Base-by-base conservation (phyloP, 2,113 vertebrate species). In the Solenodon paradoxus region DNA sequence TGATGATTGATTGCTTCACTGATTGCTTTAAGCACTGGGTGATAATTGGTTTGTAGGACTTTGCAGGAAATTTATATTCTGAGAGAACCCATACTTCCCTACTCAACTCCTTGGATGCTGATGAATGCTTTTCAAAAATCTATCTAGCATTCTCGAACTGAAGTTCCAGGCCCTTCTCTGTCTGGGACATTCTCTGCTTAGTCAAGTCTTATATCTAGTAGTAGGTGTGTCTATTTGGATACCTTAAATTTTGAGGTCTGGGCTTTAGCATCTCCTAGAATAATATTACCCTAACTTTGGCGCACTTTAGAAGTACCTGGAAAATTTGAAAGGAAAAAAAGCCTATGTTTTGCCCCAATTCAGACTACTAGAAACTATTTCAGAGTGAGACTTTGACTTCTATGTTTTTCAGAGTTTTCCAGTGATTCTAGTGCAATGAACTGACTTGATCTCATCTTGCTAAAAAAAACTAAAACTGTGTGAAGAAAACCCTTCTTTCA, bases 51-150 rank as follows among this genome's bases (percentile, higher is more conserved):
- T 94, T 90, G 42, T 3, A 16, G 30, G 81, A 57, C 22, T 95
- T 87, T 68, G 9, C 15, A 96, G 78, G 35, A 84, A 84, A 68
- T 17, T 55, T 92, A 35, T 55, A 94, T 93, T 78, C 55, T 47
- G n/a, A 92, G 55, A 83, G 49, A 90, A 90, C 12, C 17, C 74
- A 35, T 49, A 64, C 28, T 69, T 74, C 45, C 57, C 64, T 49
- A 32, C 19, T 49, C 63, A 84, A 71, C 53, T 71, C 47, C 30
- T 84, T 64, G 13, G 53, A 71, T 38, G 40, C 1, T 71, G 40
- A 92, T 59, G 66, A 89, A 47, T 24, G 47, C n/a, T 81, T 72
- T 88, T 75, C n/a, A n/a, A 32, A 84, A 9, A 74, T 80, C 45
- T 69, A 55, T 85, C 61, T 63, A 55, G 30, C 40, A 59, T 84